Conservation (phyloP, 2,797 vertebrate species). For the Champsocephalus esox region DNA sequence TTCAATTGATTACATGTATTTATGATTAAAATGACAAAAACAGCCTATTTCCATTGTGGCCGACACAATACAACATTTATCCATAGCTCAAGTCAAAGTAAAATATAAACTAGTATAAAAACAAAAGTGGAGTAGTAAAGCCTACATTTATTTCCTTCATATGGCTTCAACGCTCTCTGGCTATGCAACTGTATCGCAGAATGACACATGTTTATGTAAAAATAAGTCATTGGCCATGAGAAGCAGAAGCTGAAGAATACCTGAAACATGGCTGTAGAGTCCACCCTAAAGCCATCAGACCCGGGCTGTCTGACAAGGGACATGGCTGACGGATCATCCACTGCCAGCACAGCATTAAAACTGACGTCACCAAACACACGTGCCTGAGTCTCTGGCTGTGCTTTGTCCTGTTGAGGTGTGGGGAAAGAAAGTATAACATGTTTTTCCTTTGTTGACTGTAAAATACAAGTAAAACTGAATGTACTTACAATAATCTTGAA, state of each 20-base stretch:
- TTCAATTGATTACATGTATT: neutral
- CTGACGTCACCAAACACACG: constrained; percentile 87
- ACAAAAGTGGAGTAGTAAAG: neutral
- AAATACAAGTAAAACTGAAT: neutral
- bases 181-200: neutral
- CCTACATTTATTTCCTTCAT: neutral
- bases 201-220: neutral
- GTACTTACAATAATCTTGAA: constrained; percentile 95
- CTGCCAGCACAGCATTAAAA: constrained; percentile 91
- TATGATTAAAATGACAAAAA: constrained; percentile 20
- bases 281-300: constrained; percentile 94
- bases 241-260: constrained; percentile 61
- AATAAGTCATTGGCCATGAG: neutral
- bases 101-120: neutral
- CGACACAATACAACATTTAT: neutral
- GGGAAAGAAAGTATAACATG: neutral
- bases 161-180: neutral
- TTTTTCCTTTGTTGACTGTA: neutral
- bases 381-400: constrained; percentile 94
- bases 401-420: constrained; percentile 87
- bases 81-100: neutral
- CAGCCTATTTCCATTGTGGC: neutral
- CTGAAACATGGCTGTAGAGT: constrained; percentile 94
- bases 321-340: constrained; percentile 90
- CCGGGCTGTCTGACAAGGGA: constrained; percentile 91